Percentiles rank a stretch among this genome's conserved stretches.
Evolutionary conservation across 2,888 invertebrate species (phyloP).

Genomic region (Buathra laborator): DNA sequence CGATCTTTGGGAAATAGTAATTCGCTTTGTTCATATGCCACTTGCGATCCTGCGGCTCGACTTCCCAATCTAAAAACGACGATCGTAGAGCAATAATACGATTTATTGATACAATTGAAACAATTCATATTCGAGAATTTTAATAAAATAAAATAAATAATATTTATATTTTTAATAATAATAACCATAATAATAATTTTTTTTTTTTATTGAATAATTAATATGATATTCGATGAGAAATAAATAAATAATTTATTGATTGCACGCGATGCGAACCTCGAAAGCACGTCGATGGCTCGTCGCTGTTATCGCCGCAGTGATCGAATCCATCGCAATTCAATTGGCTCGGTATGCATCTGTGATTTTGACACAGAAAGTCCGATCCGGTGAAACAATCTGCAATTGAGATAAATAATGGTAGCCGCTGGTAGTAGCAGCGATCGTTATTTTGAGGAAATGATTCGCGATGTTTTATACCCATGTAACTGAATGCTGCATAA

Average conservation of each 20-base stretch:
- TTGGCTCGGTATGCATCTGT: constrained; percentile 89
- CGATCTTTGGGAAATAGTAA: constrained; percentile 90
- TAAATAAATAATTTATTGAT: too few relatives aligned
- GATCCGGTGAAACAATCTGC: constrained; percentile 89
- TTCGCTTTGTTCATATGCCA: constrained; percentile 90
- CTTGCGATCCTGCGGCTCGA: constrained; percentile 86
- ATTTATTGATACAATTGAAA: too few relatives aligned
- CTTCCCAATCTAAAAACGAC: constrained; percentile 85
- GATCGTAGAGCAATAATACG: constrained; percentile 4
- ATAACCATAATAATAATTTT: neutral
- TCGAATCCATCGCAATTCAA: constrained; percentile 92
- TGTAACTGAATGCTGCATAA: constrained; percentile 90
- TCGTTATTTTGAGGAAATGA: neutral
- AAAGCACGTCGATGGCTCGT: constrained; percentile 89
- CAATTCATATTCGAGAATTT: too few relatives aligned
- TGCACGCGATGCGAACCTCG: constrained; percentile 78
- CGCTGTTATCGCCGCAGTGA: constrained; percentile 91
- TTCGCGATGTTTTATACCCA: constrained; percentile 85
- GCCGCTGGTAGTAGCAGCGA: too few relatives aligned
- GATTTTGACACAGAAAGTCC: constrained; percentile 90
- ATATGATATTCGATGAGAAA: too few relatives aligned
- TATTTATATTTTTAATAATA: neutral
- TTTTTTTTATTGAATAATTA: constrained; percentile 6
- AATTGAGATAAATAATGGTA: constrained; percentile 46
- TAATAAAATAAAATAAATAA: too few relatives aligned